Conservation (phyloP, 2,888 invertebrate species). For the Salpingus planirostris region DNA sequence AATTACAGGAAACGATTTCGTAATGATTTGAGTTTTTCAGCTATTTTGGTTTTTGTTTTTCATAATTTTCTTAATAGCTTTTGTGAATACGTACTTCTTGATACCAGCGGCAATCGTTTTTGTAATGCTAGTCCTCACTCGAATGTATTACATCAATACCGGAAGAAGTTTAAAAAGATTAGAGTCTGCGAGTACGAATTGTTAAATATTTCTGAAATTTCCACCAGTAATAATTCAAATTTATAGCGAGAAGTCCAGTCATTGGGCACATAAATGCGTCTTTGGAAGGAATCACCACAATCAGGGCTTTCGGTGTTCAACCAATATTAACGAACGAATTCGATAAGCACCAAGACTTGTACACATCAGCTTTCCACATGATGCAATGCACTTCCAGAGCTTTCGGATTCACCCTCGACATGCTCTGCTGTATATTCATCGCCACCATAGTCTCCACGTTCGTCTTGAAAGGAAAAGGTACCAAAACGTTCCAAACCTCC, state of each 20-base stretch:
- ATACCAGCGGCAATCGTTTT: slow-evolving; percentile 14
- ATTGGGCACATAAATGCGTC: slow-evolving; percentile 32
- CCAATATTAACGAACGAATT: slow-evolving; percentile 27
- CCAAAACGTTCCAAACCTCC: too few species aligned
- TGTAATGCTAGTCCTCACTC: slow-evolving; percentile 10
- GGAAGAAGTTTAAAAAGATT: slow-evolving; percentile 21
- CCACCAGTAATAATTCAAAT: background rate
- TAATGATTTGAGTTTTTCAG: slow-evolving; percentile 11
- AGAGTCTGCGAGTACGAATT: slow-evolving; percentile 16
- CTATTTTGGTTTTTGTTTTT: slow-evolving; percentile 10
- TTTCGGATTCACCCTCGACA: slow-evolving; percentile 27
- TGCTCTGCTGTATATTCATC: slow-evolving; percentile 19
- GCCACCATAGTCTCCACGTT: slow-evolving; percentile 17
- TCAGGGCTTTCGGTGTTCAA: slow-evolving; percentile 28
- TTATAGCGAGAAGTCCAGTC: slow-evolving; percentile 31
- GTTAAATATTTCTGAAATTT: background rate
- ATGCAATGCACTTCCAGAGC: slow-evolving; percentile 22
- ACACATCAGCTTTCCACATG: slow-evolving; percentile 32
- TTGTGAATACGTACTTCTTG: slow-evolving; percentile 17
- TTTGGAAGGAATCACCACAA: slow-evolving; percentile 31
- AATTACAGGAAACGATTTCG: slow-evolving; percentile 3
- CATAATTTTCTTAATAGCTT: slow-evolving; percentile 13
- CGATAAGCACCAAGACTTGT: slow-evolving; percentile 32
- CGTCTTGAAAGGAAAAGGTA: too few species aligned
- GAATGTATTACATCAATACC: slow-evolving; percentile 18